Evolutionary conservation across 64 coral and sea anemone genomes (phyloP).

Genomic region (Stichodactyla helianthus): DNA sequence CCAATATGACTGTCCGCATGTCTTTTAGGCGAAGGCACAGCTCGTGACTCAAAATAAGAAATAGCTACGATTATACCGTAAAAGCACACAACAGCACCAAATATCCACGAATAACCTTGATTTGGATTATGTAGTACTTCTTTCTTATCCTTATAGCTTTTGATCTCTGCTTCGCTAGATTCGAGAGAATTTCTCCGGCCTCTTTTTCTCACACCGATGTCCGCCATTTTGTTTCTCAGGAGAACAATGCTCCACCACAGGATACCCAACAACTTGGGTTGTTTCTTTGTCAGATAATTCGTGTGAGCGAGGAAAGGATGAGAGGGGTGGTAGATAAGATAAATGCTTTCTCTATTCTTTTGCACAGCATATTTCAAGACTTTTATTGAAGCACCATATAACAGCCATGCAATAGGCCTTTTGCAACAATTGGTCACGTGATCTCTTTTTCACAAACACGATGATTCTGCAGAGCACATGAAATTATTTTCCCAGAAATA

Average conservation of each 20-base stretch:
- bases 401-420: background rate
- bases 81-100: constrained; percentile 28
- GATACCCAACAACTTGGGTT: background rate
- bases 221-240: background rate
- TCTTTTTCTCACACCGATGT: background rate
- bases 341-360: no score
- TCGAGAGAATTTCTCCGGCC: background rate
- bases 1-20: constrained; percentile 27
- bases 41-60: constrained; percentile 31
- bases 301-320: background rate
- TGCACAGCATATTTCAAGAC: no score
- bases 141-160: background rate
- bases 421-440: no score
- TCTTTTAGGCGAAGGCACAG: constrained; percentile 55
- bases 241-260: background rate
- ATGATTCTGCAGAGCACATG: no score
- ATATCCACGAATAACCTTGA: constrained; percentile 33
- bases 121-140: background rate
- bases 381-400: background rate
- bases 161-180: background rate
- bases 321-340: no score
- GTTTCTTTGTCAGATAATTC: no score
- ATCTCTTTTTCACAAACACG: no score
- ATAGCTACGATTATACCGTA: constrained; percentile 18
- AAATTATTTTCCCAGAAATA: no score